Evolutionary conservation across 2,113 vertebrate species (phyloP), one percentile per base, ranked within the genome.

Genomic region (Oryzias melastigma): DNA sequence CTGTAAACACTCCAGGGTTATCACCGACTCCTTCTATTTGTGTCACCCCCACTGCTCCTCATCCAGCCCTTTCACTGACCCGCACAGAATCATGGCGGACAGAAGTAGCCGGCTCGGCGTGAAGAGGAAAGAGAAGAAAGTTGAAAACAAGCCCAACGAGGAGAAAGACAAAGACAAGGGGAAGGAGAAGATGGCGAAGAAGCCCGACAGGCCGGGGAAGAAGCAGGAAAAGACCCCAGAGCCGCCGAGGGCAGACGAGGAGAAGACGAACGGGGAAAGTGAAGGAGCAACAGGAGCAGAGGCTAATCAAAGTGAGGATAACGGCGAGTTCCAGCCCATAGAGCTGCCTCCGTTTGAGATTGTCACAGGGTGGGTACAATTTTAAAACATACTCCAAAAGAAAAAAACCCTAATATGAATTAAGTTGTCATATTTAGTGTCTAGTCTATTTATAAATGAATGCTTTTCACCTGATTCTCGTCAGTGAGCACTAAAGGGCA

Each of bases 331-430:
- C 65, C 59, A 90, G 63, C 89, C 91, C 17, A 89, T 92, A 18
- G 93, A 98, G 24, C 89, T 98, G 78, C 95, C 95, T 0, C 97
- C 95, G 0, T 98, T 98, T 77, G 95, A 98, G 83, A 95, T 98
- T 40, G 90, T 98, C 66, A 90, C 90, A 42, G 96, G 96, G 96
- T 98, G 87, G 90, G 94, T 81, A 58, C 53, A 25, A 62, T 3
- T 47, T 22, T 27, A 50, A 1, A 24, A 14, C 35, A 35, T 35
- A 12, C 35, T 10, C 10, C 14, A 7, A 8, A 50, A 40, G 46
- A 50, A 40, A 46, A 18, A 7, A 41, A 35, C 49, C 20, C 14
- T 7, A 52, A 35, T 22, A 5, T 14, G 47, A 8, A 2, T 10
- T 6, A 17, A 43, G 4, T 43, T 19, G 6, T 54, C 7, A 14